Conservation (phyloP, 2,888 invertebrate genomes). For the Ormyrus nitidulus region DNA sequence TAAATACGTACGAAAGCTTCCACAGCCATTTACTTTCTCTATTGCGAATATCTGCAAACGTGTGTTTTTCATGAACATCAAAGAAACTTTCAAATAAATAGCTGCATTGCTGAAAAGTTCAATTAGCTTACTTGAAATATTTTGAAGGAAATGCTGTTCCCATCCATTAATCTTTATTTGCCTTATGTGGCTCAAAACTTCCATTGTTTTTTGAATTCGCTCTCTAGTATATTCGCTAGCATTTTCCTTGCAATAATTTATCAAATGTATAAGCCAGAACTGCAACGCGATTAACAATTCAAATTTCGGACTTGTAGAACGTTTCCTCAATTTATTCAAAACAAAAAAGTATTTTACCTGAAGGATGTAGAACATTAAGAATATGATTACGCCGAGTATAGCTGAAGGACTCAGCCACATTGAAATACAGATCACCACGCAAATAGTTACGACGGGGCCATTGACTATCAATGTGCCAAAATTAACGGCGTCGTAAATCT, state of each 20-base stretch:
- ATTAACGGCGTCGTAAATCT: conserved; percentile 77
- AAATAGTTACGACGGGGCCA: conserved; percentile 77
- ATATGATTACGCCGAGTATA: conserved; percentile 76
- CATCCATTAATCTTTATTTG: conserved; percentile 82
- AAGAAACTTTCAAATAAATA: neutral
- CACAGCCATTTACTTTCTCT: conserved; percentile 77
- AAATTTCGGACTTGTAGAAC: neutral
- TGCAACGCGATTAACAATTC: conserved; percentile 60
- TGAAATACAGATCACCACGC: conserved; percentile 76
- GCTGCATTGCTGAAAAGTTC: no score
- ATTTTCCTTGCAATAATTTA: conserved; percentile 69
- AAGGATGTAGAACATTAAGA: conserved; percentile 77
- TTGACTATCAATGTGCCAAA: conserved; percentile 77
- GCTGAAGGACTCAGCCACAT: conserved; percentile 77
- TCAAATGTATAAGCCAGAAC: conserved; percentile 75
- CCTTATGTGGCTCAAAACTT: conserved; percentile 79
- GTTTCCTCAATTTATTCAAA: neutral
- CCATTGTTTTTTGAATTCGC: conserved; percentile 78
- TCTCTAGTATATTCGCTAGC: conserved; percentile 64
- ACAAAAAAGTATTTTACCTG: conserved; percentile 74
- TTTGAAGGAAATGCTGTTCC: conserved; percentile 79
- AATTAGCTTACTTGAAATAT: conserved; percentile 72
- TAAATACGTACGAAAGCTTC: conserved; percentile 79
- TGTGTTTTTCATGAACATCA: neutral
- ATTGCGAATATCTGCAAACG: conserved; percentile 75